A percentile compares a stretch with the other conserved stretches of the same genome.
Conservation (phyloP, 2,113 vertebrate species). For the Emberiza fucata region DNA sequence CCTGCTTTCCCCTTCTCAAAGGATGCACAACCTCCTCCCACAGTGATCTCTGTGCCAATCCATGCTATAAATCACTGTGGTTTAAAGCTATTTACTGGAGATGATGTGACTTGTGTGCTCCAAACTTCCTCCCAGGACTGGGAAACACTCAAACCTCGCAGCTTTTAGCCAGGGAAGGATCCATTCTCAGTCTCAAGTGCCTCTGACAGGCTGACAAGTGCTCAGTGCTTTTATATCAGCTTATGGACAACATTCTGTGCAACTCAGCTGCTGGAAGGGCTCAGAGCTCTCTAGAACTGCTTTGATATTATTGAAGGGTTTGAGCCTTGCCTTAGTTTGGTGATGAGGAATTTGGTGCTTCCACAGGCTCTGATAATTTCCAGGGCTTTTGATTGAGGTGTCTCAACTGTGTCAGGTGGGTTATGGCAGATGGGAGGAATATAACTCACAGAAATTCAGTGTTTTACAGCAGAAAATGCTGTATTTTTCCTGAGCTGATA, state of each 20-base stretch:
- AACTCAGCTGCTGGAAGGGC: not conserved
- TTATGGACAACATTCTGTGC: not conserved
- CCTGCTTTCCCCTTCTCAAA: not conserved
- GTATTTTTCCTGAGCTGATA: not conserved
- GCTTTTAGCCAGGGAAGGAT: not conserved
- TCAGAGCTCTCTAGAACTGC: not conserved
- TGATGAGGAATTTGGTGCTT: not conserved
- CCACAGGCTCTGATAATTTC: not conserved
- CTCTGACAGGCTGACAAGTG: not conserved
- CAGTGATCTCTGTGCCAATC: not conserved
- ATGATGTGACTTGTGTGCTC: not conserved
- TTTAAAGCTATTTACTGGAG: not conserved
- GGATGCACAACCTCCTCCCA: not conserved
- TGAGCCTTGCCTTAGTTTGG: no score
- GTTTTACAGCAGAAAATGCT: not conserved
- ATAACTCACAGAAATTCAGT: not conserved
- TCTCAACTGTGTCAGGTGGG: accelerated
- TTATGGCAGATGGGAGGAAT: not conserved
- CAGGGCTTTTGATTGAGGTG: not conserved
- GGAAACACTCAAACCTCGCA: not conserved
- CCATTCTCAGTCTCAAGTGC: not conserved
- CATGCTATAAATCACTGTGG: not conserved
- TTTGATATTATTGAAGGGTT: not conserved
- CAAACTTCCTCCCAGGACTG: not conserved
- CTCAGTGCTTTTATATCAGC: not conserved